Evolutionary conservation across 2,888 invertebrate genomes (phyloP).

Genomic region (Drosophila helvetica): DNA sequence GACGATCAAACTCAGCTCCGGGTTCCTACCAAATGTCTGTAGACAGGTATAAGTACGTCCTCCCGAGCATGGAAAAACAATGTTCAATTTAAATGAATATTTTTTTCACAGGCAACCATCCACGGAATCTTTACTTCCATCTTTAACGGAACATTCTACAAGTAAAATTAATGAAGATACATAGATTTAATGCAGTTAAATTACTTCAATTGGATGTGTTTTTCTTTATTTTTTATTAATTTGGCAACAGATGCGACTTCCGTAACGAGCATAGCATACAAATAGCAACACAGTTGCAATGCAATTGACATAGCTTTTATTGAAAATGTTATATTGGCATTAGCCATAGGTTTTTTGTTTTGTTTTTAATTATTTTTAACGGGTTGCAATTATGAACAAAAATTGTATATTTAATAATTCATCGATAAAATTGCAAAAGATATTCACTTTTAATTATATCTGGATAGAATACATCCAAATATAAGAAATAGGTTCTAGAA

Average conservation of each 20-base stretch:
- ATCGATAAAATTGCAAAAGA: neutral
- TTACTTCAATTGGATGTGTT: neutral
- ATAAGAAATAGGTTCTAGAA: neutral
- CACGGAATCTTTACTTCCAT: slow-evolving; percentile 85
- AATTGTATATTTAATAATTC: neutral
- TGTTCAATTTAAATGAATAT: slow-evolving; percentile 1
- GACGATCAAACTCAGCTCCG: slow-evolving; percentile 91
- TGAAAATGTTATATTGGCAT: neutral
- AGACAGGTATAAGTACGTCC: slow-evolving; percentile 48
- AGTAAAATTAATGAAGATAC: slow-evolving; percentile 61
- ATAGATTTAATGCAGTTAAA: slow-evolving; percentile 30
- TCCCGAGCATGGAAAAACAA: neutral
- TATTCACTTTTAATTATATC: neutral
- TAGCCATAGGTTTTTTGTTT: neutral
- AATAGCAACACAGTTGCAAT: neutral
- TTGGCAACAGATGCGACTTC: neutral
- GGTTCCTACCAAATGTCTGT: slow-evolving; percentile 85
- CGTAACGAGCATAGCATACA: neutral
- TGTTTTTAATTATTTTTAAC: neutral
- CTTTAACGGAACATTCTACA: slow-evolving; percentile 84
- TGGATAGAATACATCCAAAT: neutral
- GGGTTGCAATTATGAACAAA: neutral
- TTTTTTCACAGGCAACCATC: slow-evolving; percentile 84
- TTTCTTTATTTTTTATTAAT: neutral
- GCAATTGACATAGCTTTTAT: neutral